Percentiles rank a stretch among this genome's conserved stretches.
phyloP scores from a whole-genome alignment of 2,113 vertebrate species.

The Oxygymnocypris stewartii region DNA sequence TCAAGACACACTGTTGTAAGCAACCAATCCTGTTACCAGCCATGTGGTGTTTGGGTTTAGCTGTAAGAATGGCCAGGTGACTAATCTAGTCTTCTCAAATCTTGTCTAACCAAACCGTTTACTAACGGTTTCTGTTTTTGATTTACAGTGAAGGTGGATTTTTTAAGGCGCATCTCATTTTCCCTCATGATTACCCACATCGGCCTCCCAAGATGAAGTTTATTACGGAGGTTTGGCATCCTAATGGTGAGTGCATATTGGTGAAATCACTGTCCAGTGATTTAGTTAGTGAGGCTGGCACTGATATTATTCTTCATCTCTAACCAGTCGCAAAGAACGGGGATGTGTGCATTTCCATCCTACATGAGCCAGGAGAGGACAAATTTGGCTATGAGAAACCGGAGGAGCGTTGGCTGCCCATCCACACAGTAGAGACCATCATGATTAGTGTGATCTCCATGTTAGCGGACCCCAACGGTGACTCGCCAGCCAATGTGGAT shows the following conservation, averaged over 20 bases:
- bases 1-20: slow-evolving; percentile 80
- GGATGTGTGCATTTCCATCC: slow-evolving; percentile 99
- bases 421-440: slow-evolving; percentile 99
- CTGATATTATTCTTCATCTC: background rate
- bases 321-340: slow-evolving; percentile 94
- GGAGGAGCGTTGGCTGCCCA: slow-evolving; percentile 98
- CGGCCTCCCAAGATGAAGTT: slow-evolving; percentile 80
- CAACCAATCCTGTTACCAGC: background rate
- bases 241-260: slow-evolving; percentile 70
- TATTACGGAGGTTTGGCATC: slow-evolving; percentile 79
- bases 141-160: slow-evolving; percentile 75
- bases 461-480: slow-evolving; percentile 98
- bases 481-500: slow-evolving; percentile 98
- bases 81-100: background rate
- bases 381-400: slow-evolving; percentile 99
- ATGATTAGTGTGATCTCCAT: slow-evolving; percentile 99
- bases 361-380: slow-evolving; percentile 98
- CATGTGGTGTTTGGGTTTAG: background rate
- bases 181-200: slow-evolving; percentile 74
- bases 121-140: background rate
- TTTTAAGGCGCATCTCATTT: slow-evolving; percentile 76
- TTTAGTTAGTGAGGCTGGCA: too few relatives aligned
- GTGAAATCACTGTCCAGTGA: background rate
- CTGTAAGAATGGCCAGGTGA: too few relatives aligned
- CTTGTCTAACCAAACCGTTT: background rate